Evolutionary conservation across 2,888 invertebrate genomes (phyloP), one percentile per base, ranked within the genome.

Genomic region (Chymomyza caudatula): DNA sequence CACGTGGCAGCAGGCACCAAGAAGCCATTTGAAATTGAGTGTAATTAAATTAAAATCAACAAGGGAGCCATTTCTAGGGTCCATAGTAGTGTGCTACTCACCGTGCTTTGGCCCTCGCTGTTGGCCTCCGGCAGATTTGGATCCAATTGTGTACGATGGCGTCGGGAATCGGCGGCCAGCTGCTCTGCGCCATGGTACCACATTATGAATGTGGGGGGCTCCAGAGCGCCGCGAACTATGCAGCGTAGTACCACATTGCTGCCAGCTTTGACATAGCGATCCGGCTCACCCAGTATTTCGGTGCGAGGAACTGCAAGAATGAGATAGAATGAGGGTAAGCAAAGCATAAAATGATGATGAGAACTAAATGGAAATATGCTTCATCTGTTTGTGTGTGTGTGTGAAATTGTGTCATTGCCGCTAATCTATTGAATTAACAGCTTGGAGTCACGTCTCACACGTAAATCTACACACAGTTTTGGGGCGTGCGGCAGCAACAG

Each of bases 151-250:
- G 89, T 90, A 79, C 88, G 88, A 79, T 89, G 88, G 67, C 90
- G 89, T 60, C 85, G 80, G 29, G 90, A 90, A 67, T 91, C 90
- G 49, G 88, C 87, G 66, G 90, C 86, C 77, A 90, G 71, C 71
- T 90, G 90, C 67, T 89, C 88, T 5, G 90, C 76, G 19, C 90
- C 90, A 73, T 96, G 97, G 92, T 96, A 97, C 97, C 97, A 97
- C 93, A 97, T 97, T 88, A 97, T 96, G 92, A 96, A 97, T 77
- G 96, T 95, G 77, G 97, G 97, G 88, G 96, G 96, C 91, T 97
- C 97, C 74, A 97, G 93, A 81, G 96, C 96, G 91, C 96, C 96
- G 79, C 96, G 95, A 90, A 97, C 96, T 77, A 96, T 94, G 92
- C 97, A 97, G 89, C 95, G 95, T 74, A 97, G 92, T 88, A 94